phyloP scores from a whole-genome alignment of 2,797 vertebrate genomes.

The Macropus fuliginosus region DNA sequence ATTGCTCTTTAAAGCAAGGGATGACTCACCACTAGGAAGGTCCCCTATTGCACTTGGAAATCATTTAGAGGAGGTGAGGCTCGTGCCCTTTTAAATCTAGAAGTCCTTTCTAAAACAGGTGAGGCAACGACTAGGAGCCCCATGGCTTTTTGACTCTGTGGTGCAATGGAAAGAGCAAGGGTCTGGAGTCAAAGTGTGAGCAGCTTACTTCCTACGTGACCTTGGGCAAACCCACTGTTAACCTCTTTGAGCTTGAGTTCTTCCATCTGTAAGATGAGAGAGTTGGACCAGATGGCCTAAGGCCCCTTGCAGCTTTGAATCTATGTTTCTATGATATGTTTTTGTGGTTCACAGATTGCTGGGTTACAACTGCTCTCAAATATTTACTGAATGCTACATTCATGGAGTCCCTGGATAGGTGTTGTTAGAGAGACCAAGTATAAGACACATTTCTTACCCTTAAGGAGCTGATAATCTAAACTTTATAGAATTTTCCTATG shows the following conservation, averaged over 20 bases:
- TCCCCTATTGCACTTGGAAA: neutral
- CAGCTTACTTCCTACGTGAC: neutral
- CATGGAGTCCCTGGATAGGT: neutral
- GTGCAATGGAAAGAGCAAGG: neutral
- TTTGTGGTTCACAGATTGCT: neutral
- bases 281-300: neutral
- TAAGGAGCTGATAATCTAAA: neutral
- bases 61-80: neutral
- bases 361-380: neutral
- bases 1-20: slow-evolving; percentile 30
- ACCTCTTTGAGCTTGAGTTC: neutral
- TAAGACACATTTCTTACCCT: neutral
- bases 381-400: neutral
- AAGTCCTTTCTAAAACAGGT: slow-evolving; percentile 2
- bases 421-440: neutral
- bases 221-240: neutral
- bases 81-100: slow-evolving; percentile 4
- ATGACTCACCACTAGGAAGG: neutral
- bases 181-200: neutral
- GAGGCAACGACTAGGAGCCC: neutral
- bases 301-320: neutral
- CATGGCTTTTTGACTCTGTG: neutral
- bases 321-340: neutral
- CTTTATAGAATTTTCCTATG: neutral
- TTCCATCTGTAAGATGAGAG: neutral